Percentiles rank a stretch among this genome's conserved stretches.
These are phyloP conservation scores for Dolichopus griseipennis DNA, from an alignment of 2,888 invertebrate species.

Conservation along the genomic window DNA sequence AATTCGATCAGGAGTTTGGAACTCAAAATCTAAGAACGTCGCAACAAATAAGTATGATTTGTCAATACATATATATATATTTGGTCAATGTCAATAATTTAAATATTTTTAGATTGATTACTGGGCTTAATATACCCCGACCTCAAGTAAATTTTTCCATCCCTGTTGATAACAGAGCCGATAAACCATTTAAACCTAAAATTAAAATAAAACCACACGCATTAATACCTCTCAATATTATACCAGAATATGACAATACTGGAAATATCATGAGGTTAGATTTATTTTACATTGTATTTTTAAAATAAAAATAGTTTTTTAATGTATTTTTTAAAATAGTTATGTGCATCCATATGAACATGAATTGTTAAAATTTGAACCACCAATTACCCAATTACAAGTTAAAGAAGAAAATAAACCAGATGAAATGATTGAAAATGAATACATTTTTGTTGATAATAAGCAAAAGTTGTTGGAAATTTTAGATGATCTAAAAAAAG, in stretches of 20 bases:
- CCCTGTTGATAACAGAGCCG: slow-evolving; percentile 69
- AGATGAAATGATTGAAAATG: slow-evolving; percentile 52
- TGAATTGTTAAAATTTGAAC: slow-evolving; percentile 68
- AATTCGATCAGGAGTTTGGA: slow-evolving; percentile 51
- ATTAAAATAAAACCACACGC: slow-evolving; percentile 84
- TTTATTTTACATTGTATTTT: slow-evolving; percentile 9
- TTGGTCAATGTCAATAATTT: background rate
- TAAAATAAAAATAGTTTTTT: too few relatives aligned
- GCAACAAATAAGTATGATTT: slow-evolving; percentile 8
- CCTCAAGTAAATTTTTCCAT: slow-evolving; percentile 81
- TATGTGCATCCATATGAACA: slow-evolving; percentile 82
- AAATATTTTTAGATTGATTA: slow-evolving; percentile 48
- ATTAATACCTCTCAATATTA: slow-evolving; percentile 66
- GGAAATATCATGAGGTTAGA: slow-evolving; percentile 49
- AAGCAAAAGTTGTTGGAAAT: slow-evolving; percentile 55
- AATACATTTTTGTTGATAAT: slow-evolving; percentile 59
- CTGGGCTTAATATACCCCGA: slow-evolving; percentile 63
- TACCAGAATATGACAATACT: slow-evolving; percentile 57
- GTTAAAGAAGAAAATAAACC: slow-evolving; percentile 41
- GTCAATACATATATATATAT: background rate
- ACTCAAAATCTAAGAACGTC: slow-evolving; percentile 30
- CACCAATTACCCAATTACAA: slow-evolving; percentile 48
- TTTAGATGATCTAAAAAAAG: slow-evolving; percentile 54
- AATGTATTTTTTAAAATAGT: too few relatives aligned
- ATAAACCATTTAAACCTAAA: slow-evolving; percentile 69